phyloP scores from a whole-genome alignment of 2,888 invertebrate genomes.

The Cryptophagus acutangulus region DNA sequence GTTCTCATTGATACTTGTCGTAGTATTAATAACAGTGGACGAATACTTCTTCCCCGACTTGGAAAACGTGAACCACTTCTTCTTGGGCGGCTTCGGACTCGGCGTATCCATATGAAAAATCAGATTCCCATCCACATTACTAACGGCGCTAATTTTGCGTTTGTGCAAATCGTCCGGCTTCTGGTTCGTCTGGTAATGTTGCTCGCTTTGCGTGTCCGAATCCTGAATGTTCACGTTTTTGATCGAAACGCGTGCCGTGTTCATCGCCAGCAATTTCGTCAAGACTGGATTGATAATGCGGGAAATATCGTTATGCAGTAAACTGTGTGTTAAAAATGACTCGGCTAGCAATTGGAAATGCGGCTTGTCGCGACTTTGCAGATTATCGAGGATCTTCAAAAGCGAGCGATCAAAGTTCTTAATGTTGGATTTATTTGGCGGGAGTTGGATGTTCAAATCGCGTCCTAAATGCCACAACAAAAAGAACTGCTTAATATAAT shows the following conservation, averaged over 20 bases:
- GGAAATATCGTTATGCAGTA: slow-evolving; percentile 72
- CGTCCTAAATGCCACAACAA: slow-evolving; percentile 74
- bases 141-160: slow-evolving; percentile 73
- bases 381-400: slow-evolving; percentile 66
- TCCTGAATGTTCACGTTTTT: slow-evolving; percentile 63
- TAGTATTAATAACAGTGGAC: slow-evolving; percentile 41
- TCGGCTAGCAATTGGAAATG: slow-evolving; percentile 61
- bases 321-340: slow-evolving; percentile 69
- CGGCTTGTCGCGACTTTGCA: slow-evolving; percentile 56
- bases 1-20: slow-evolving; percentile 44
- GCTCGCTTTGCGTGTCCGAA: slow-evolving; percentile 46
- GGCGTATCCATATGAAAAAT: slow-evolving; percentile 55
- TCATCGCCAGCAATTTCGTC: slow-evolving; percentile 69
- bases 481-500: slow-evolving; percentile 60
- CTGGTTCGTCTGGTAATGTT: slow-evolving; percentile 34
- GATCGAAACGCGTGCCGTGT: slow-evolving; percentile 77
- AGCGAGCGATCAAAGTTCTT: slow-evolving; percentile 66
- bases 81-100: slow-evolving; percentile 43
- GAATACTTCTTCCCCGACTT: slow-evolving; percentile 40
- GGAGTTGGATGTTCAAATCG: slow-evolving; percentile 56
- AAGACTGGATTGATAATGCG: slow-evolving; percentile 74
- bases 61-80: slow-evolving; percentile 45
- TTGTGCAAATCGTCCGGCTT: slow-evolving; percentile 40
- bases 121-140: slow-evolving; percentile 75
- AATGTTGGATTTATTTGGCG: slow-evolving; percentile 44